phyloP scores from a whole-genome alignment of 1,140 invertebrate species.

The Aphaenogaster ashmeadi region DNA sequence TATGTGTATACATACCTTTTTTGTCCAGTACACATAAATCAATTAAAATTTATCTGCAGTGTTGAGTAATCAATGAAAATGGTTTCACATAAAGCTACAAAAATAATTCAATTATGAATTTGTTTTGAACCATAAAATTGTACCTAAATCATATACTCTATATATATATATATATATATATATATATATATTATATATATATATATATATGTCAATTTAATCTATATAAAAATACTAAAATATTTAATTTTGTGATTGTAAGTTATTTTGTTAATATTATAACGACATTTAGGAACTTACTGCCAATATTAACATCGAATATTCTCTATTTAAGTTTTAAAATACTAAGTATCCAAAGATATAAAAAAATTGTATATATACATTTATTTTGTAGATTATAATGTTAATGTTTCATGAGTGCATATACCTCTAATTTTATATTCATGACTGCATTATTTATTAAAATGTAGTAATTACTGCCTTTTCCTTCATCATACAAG shows the following conservation, averaged over 20 bases:
- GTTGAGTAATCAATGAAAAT: not conserved
- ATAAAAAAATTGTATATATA: slow-evolving; percentile 1
- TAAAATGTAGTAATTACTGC: not conserved
- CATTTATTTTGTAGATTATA: slow-evolving; percentile 1
- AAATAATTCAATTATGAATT: not conserved
- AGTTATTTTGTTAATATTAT: slow-evolving; percentile 9
- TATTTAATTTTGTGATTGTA: slow-evolving; percentile 14
- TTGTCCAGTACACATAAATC: not conserved
- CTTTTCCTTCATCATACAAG: not conserved
- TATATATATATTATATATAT: too few species aligned
- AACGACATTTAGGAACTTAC: slow-evolving; percentile 32
- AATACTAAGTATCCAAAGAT: not conserved
- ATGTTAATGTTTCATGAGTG: not conserved
- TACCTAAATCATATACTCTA: not conserved
- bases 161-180: too few species aligned
- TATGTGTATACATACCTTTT: not conserved
- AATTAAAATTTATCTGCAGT: slow-evolving; percentile 7
- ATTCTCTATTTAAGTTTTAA: not conserved
- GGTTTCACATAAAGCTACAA: not conserved
- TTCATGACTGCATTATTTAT: not conserved
- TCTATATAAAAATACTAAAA: not conserved
- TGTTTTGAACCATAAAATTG: not conserved
- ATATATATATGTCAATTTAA: not conserved
- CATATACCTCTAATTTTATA: slow-evolving; percentile 17
- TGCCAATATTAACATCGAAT: slow-evolving; percentile 24